Evolutionary conservation across 2,888 invertebrate genomes (phyloP).

Genomic region (Epistrophella euchroma): DNA sequence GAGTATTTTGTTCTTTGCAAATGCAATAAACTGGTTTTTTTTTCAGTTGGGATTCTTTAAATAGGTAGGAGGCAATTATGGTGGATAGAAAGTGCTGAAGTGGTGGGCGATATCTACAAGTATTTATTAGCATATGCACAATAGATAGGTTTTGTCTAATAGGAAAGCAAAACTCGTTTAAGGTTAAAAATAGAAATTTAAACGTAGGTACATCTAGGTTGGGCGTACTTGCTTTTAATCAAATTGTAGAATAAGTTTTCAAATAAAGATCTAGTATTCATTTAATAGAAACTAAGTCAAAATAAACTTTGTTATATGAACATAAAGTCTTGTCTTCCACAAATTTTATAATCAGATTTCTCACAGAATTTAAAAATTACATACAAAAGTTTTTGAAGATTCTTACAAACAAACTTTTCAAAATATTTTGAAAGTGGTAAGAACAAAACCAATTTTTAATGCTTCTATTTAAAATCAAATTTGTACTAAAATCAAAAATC

Average conservation of each 20-base stretch:
- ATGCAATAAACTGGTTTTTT: conserved; percentile 60
- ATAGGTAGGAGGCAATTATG: conserved; percentile 38
- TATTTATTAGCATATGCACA: conserved; percentile 10
- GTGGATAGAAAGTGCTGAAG: conserved; percentile 52
- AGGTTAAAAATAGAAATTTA: background rate
- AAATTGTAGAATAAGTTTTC: background rate
- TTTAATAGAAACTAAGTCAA: no score
- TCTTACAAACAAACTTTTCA: no score
- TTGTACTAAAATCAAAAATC: no score
- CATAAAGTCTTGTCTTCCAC: no score
- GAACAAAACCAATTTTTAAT: no score
- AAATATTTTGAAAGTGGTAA: no score
- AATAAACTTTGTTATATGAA: no score
- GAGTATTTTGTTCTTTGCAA: conserved; percentile 48
- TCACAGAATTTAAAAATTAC: no score
- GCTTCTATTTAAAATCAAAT: no score
- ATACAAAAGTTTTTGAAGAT: no score
- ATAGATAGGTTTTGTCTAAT: conserved; percentile 13
- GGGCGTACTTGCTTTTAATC: background rate
- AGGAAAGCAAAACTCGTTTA: conserved; percentile 6
- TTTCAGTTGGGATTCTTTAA: conserved; percentile 39
- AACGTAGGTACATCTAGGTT: background rate
- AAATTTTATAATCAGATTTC: no score
- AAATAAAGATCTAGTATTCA: no score
- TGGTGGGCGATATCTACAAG: conserved; percentile 14